These are phyloP conservation scores for Anticlea derivata DNA, from an alignment of 2,888 invertebrate species.

Conservation along the genomic window DNA sequence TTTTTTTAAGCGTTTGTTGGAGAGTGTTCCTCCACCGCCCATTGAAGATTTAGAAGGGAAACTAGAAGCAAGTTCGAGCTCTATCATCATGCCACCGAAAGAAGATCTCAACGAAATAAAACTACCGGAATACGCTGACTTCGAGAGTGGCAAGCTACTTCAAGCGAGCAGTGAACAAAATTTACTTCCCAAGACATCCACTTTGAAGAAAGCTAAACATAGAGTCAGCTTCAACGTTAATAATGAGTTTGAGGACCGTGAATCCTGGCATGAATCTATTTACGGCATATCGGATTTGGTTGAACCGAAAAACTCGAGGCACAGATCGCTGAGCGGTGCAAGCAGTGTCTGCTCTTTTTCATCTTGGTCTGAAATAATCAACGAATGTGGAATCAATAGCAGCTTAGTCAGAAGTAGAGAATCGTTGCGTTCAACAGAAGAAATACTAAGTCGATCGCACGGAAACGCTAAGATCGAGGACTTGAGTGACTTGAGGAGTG, in stretches of 20 bases:
- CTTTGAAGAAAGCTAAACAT: slow-evolving; percentile 56
- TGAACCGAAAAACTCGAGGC: slow-evolving; percentile 23
- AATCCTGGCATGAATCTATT: slow-evolving; percentile 70
- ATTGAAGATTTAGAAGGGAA: slow-evolving; percentile 45
- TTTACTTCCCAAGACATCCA: slow-evolving; percentile 56
- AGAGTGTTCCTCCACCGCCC: slow-evolving; percentile 70
- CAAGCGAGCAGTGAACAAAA: slow-evolving; percentile 40
- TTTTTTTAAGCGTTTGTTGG: slow-evolving; percentile 61
- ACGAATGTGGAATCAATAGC: slow-evolving; percentile 52
- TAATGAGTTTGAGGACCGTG: slow-evolving; percentile 48
- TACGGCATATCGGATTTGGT: slow-evolving; percentile 64
- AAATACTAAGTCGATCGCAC: slow-evolving; percentile 60
- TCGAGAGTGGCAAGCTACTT: slow-evolving; percentile 56
- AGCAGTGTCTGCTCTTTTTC: slow-evolving; percentile 42
- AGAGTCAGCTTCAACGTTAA: slow-evolving; percentile 57
- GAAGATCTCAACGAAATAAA: slow-evolving; percentile 55
- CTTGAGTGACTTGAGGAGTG: no score
- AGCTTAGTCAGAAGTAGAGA: slow-evolving; percentile 51
- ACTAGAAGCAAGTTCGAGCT: slow-evolving; percentile 23
- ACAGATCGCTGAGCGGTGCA: slow-evolving; percentile 32
- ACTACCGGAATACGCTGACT: slow-evolving; percentile 63
- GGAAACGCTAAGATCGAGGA: slow-evolving; percentile 47
- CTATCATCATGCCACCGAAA: slow-evolving; percentile 36
- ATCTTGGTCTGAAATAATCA: slow-evolving; percentile 69
- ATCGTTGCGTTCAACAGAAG: slow-evolving; percentile 45